These are phyloP conservation scores for Gnathochromis pfefferi DNA, from an alignment of 2,113 vertebrate species.

Conservation along the genomic window DNA sequence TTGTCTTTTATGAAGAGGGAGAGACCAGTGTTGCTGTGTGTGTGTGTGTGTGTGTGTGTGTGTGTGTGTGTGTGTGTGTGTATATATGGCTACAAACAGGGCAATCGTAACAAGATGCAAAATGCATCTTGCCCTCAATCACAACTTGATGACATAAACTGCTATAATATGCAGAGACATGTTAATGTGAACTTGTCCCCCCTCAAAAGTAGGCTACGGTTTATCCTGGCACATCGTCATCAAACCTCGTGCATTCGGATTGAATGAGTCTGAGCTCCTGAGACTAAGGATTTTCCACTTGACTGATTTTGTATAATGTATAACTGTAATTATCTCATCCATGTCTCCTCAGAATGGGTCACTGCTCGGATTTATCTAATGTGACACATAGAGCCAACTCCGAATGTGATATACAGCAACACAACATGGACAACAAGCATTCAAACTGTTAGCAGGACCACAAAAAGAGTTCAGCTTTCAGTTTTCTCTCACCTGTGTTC, in stretches of 20 bases:
- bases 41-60: no score
- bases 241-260: neutral
- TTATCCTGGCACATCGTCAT: neutral
- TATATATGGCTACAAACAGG: neutral
- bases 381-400: neutral
- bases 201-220: neutral
- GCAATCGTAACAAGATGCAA: neutral
- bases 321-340: conserved; percentile 26
- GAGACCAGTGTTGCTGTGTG: neutral
- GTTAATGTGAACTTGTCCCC: neutral
- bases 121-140: neutral
- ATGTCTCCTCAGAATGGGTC: conserved; percentile 6
- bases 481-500: neutral
- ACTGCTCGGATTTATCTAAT: neutral
- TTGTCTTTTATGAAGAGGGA: neutral
- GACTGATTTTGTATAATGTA: neutral
- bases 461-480: neutral
- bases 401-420: neutral
- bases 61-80: no score
- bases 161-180: neutral
- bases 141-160: neutral
- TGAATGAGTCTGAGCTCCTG: neutral
- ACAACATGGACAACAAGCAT: neutral
- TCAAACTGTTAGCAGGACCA: neutral
- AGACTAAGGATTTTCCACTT: neutral